A percentile compares a stretch with the other conserved stretches of the same genome.
phyloP scores from a whole-genome alignment of 2,888 invertebrate species.

The Drosophila neonasuta region DNA sequence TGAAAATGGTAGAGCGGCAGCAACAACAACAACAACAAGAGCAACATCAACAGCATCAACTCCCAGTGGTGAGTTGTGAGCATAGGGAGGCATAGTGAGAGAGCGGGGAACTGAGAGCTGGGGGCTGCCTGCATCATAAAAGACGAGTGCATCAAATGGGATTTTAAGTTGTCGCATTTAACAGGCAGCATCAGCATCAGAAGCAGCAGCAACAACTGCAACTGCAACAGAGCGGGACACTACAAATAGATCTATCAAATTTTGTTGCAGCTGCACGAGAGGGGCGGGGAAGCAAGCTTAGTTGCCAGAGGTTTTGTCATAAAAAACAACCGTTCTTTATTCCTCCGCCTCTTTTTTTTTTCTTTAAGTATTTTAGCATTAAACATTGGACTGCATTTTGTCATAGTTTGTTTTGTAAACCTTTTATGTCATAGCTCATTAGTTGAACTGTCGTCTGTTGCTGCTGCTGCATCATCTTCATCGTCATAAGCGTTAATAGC shows the following conservation, averaged over 20 bases:
- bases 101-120: background rate
- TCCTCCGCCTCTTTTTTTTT: constrained; percentile 2
- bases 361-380: constrained; percentile 40
- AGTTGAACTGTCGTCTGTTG: constrained; percentile 49
- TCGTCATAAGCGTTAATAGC: constrained; percentile 63
- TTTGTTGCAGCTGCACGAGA: constrained; percentile 53
- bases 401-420: constrained; percentile 61
- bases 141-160: constrained; percentile 79
- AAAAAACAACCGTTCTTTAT: constrained; percentile 43
- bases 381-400: constrained; percentile 46
- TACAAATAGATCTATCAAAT: constrained; percentile 79
- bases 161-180: constrained; percentile 79
- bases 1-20: constrained; percentile 61
- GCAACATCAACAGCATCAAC: constrained; percentile 28
- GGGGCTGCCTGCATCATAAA: constrained; percentile 63
- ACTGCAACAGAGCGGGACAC: constrained; percentile 42
- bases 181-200: constrained; percentile 57
- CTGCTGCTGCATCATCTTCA: background rate
- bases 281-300: constrained; percentile 25
- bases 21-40: constrained; percentile 14
- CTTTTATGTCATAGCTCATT: constrained; percentile 73
- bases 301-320: constrained; percentile 58
- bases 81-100: constrained; percentile 1
- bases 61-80: constrained; percentile 14
- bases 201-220: constrained; percentile 14